A percentile compares a stretch with the other conserved stretches of the same genome.
Evolutionary conservation across 2,113 vertebrate genomes (phyloP).

Genomic region (Spilogale gracilis): DNA sequence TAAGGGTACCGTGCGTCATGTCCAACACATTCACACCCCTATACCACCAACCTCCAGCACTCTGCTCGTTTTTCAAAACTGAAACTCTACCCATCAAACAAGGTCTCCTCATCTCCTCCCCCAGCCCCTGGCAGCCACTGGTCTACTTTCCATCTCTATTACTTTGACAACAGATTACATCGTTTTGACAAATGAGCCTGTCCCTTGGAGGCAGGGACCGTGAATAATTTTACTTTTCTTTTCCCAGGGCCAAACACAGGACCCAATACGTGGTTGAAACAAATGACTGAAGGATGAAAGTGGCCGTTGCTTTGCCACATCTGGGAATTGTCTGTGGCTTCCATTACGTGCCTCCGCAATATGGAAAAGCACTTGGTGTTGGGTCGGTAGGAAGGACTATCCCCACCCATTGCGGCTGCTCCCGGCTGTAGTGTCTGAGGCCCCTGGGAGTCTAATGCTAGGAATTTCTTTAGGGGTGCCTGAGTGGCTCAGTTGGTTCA

Average conservation of each 20-base stretch:
- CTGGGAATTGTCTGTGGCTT: neutral
- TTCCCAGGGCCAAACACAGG: neutral
- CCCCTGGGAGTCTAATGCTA: neutral
- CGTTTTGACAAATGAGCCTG: neutral
- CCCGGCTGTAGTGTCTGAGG: neutral
- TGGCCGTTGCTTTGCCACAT: too few relatives aligned
- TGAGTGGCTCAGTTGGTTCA: neutral
- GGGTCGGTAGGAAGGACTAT: neutral
- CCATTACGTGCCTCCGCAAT: neutral
- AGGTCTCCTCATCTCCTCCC: neutral
- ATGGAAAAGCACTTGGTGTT: neutral
- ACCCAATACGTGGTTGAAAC: neutral
- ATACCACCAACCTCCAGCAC: neutral
- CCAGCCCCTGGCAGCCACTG: neutral
- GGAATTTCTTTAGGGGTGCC: neutral
- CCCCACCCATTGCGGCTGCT: neutral
- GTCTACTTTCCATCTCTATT: neutral
- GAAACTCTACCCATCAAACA: neutral
- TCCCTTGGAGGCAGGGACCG: neutral
- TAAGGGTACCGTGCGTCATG: neutral
- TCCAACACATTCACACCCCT: neutral
- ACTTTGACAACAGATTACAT: neutral
- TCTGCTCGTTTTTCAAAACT: neutral
- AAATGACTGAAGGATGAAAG: neutral
- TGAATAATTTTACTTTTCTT: neutral